Base-by-base conservation (phyloP, 2,113 vertebrate genomes). In the Protomyctophum bolini region DNA sequence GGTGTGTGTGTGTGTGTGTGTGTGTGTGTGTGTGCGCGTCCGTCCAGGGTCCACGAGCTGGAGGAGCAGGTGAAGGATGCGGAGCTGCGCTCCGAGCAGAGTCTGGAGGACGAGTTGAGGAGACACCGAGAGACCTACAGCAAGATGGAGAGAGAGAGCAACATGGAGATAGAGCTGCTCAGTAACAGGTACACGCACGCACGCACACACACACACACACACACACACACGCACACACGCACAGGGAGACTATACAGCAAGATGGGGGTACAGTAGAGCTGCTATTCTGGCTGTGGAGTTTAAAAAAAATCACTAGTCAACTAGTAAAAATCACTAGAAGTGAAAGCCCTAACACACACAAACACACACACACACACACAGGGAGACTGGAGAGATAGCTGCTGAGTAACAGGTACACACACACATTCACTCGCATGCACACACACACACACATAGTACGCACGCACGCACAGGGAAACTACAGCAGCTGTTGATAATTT, bases 51-150 rank as follows among this genome's bases (percentile, higher is more conserved):
- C 54, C 96, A 99, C 41, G 97, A 97, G 73, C 91, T 99, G 72
- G 98, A 99, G 90, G 98, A 99, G 86, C 94, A 98, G 81, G 82
- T 98, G 89, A 99, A 96, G 86, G 98, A 99, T 62, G 95, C 96
- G 66, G 97, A 98, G 90, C 87, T 93, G 0, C 92, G 87, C n/a
- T 95, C 96, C 0, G 93, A 96, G 76, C 96, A 98, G 91, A 90
- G 83, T 0, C 86, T 98, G 76, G 94, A 96, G 73, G 96, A 98
- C 33, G 95, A 98, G 80, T 86, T 90, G n/a, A 95, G 94, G 83
- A 92, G 96, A 54, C 97, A 99, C 58, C 84, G 94, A 0, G 96
- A 99, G 75, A 89, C 90, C 52, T 97, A 94, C 82, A 91, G 73
- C 86, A 97, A 96, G 82, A 94, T 97, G 80, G 95, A 97, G 85